Base-by-base conservation (phyloP, 2,113 vertebrate species). In the Calonectris borealis region DNA sequence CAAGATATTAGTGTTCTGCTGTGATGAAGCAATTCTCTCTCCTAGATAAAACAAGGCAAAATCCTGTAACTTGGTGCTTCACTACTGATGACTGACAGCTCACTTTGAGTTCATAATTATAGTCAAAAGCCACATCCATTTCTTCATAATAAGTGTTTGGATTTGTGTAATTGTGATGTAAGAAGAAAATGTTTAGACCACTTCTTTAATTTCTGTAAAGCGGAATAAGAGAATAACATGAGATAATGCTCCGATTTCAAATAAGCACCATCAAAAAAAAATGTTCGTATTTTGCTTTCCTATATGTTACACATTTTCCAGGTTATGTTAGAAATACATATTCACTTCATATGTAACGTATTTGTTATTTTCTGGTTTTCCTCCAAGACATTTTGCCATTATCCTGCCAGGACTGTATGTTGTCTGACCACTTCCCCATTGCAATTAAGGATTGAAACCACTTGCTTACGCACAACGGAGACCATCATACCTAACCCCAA, bases 381-480 rank as follows among this genome's bases (percentile, higher is more conserved):
- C 90, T 98, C 98, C 98, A 97, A 98, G 96, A 87, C 70, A 36
- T 98, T 96, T 97, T 97, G 89, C 96, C 94, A 97, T 96, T 98
- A 97, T 98, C 97, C 98, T 83, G 80, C 98, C 97, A 97, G 96
- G 97, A 94, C 97, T 97, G 94, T 97, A 97, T 98, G 95, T 97
- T 98, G 96, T 96, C 97, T 98, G 97, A 98, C 98, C 98, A 98
- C 98, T 98, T 98, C 98, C 98, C 94, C 92, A 97, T 98, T 97
- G 98, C 98, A 98, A 98, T 98, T 98, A 98, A 98, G 97, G 98
- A 98, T 84, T 96, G 91, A 98, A 97, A 98, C 98, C 98, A 98
- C 98, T 98, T 97, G 98, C 98, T 98, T 98, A 98, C 98, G 98
- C 98, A 98, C 98, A 97, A 98, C 97, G 92, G 97, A 98, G 98